Percentiles rank a stretch among this genome's conserved stretches.
Conservation (phyloP, 2,888 invertebrate genomes). For the Nomada ruficornis region DNA sequence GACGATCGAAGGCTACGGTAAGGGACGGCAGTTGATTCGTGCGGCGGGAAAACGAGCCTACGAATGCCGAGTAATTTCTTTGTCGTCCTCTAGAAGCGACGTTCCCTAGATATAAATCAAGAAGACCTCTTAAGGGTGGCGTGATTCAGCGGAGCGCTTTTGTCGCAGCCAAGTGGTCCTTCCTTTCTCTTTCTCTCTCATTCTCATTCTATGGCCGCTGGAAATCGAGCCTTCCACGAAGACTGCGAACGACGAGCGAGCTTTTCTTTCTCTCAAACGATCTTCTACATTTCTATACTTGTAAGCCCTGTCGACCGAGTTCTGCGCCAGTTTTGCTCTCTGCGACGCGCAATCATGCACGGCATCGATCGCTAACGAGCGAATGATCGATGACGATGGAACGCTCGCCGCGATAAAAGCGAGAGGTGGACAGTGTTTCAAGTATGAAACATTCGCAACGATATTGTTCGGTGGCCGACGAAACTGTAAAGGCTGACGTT, state of each 20-base stretch:
- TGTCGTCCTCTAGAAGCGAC: constrained; percentile 66
- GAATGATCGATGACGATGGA: constrained; percentile 64
- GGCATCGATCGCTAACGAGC: constrained; percentile 14
- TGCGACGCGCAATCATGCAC: neutral
- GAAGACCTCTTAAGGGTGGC: constrained; percentile 69
- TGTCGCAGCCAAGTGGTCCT: constrained; percentile 63
- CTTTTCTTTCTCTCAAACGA: neutral
- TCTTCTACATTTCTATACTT: neutral
- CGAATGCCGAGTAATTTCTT: constrained; percentile 75
- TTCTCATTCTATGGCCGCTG: constrained; percentile 7
- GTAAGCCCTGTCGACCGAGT: neutral
- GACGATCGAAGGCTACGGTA: constrained; percentile 28
- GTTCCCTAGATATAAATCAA: constrained; percentile 78
- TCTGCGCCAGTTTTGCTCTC: neutral
- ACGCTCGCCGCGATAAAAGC: constrained; percentile 37
- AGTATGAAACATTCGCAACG: constrained; percentile 61
- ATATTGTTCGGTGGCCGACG: constrained; percentile 52
- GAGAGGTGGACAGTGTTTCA: constrained; percentile 60
- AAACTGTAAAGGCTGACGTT: constrained; percentile 57
- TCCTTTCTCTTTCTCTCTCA: constrained; percentile 46
- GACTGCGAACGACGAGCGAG: constrained; percentile 8
- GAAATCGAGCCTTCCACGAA: constrained; percentile 21
- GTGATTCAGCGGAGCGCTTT: constrained; percentile 76
- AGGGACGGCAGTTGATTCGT: constrained; percentile 15
- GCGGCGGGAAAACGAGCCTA: constrained; percentile 50